Evolutionary conservation across 2,797 vertebrate species (phyloP), one percentile per base, ranked within the genome.

Genomic region (Eulemur coronatus): DNA sequence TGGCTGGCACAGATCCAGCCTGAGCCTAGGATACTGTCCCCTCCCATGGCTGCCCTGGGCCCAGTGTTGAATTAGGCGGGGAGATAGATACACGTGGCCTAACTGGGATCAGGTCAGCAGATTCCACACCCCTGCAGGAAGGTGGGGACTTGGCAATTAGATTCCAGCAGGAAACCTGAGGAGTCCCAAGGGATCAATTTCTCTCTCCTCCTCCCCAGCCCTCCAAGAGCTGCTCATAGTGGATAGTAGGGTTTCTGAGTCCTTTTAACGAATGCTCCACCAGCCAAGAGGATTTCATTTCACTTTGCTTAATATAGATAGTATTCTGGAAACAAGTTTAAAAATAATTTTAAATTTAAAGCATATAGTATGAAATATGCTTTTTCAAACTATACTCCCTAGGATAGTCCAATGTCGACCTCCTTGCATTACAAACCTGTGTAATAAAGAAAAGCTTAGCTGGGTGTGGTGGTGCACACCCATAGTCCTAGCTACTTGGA

Each of bases 131-230:
- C 94, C 78, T 55, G 79, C 72, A 96, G 80, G 89, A 94, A 97
- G 94, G 96, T 93, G 67, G 84, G 63, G 90, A 80, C 63, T 94
- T 90, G 90, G 96, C 80, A 89, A 73, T 59, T 80, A 84, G 63
- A 67, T 97, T 96, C 82, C 61, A 95, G 52, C 84, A 95, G 95
- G 87, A 97, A 98, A 96, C 61, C 81, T 85, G 50, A 93, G 69
- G 59, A 89, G 59, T 92, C 65, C 79, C 55, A 5, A 84, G 80
- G 86, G 95, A 24, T 96, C 87, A 50, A 89, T 95, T 93, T 95
- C 67, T 73, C 63, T 81, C 80, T 80, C 26, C 17, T 65, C 26
- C 78, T 88, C 65, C 43, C 76, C 18, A 91, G 52, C 43, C 52
- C 50, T 87, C 28, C 43, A 81, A 91, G 52, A 65, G 35, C 38